phyloP scores from a whole-genome alignment of 2,888 invertebrate genomes.

The Drosophila macrospina region DNA sequence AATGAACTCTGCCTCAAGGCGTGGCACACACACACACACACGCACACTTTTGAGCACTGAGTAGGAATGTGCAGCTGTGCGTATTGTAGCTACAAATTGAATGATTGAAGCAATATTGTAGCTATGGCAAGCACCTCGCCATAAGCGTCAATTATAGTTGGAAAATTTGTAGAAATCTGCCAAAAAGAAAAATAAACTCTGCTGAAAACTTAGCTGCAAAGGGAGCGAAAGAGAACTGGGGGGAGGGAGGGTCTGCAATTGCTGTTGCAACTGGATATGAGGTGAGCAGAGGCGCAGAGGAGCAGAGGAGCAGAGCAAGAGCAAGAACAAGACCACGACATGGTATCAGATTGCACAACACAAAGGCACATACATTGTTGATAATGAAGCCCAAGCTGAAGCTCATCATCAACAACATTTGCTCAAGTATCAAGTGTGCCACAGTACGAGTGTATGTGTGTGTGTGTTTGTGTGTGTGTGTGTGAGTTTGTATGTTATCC shows the following conservation, averaged over 20 bases:
- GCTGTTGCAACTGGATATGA: constrained; percentile 71
- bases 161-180: constrained; percentile 34
- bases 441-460: neutral
- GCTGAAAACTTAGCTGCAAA: constrained; percentile 2
- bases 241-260: neutral
- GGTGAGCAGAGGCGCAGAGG: constrained; percentile 7
- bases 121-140: constrained; percentile 53
- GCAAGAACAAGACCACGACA: constrained; percentile 56
- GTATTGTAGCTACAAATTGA: constrained; percentile 56
- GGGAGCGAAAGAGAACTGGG: neutral
- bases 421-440: constrained; percentile 62
- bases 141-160: constrained; percentile 55
- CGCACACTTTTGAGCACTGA: neutral
- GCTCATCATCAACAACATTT: constrained; percentile 62
- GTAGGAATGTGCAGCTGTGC: constrained; percentile 24
- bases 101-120: constrained; percentile 64
- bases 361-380: constrained; percentile 37
- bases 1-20: constrained; percentile 64
- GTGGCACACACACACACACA: constrained; percentile 19
- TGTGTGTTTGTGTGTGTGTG: constrained; percentile 14
- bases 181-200: constrained; percentile 25
- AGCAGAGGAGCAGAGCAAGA: constrained; percentile 2
- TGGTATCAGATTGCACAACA: constrained; percentile 74
- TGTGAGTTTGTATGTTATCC: constrained; percentile 59
- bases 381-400: constrained; percentile 62